Percentiles rank a stretch among this genome's conserved stretches.
Evolutionary conservation across 2,113 vertebrate genomes (phyloP).

Genomic region (Chamaea fasciata): DNA sequence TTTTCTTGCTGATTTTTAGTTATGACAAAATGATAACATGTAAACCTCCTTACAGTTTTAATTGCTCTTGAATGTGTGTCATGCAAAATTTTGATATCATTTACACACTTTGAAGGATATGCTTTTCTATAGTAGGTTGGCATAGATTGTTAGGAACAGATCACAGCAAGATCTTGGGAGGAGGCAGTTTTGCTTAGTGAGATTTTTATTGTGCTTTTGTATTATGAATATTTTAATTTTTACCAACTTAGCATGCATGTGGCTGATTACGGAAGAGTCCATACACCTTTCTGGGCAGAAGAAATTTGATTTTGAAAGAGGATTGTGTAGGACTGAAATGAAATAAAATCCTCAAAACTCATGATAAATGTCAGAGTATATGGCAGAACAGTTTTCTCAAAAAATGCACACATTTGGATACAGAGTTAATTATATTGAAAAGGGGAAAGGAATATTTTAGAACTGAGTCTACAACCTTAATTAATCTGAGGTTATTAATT

Average conservation of each 20-base stretch:
- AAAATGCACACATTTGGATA: background rate
- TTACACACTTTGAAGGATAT: background rate
- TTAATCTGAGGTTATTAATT: background rate
- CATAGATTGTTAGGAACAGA: background rate
- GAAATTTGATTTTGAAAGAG: background rate
- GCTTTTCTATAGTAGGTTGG: background rate
- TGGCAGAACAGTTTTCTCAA: background rate
- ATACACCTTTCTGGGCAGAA: background rate
- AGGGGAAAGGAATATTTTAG: background rate
- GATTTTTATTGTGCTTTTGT: background rate
- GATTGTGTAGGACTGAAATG: background rate
- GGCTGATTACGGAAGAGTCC: background rate
- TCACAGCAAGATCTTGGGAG: background rate
- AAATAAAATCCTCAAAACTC: background rate
- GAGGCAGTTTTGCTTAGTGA: background rate
- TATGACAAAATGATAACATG: background rate
- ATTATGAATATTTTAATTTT: background rate
- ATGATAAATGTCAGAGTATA: background rate
- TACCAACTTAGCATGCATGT: background rate
- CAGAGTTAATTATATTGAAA: background rate
- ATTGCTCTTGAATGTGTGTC: background rate
- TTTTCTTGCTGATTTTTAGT: background rate
- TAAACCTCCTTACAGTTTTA: background rate
- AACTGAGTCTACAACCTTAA: background rate
- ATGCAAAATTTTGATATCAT: background rate